Evolutionary conservation across 2,888 invertebrate species (phyloP), one percentile per base, ranked within the genome.

Genomic region (Campoletis raptor): DNA sequence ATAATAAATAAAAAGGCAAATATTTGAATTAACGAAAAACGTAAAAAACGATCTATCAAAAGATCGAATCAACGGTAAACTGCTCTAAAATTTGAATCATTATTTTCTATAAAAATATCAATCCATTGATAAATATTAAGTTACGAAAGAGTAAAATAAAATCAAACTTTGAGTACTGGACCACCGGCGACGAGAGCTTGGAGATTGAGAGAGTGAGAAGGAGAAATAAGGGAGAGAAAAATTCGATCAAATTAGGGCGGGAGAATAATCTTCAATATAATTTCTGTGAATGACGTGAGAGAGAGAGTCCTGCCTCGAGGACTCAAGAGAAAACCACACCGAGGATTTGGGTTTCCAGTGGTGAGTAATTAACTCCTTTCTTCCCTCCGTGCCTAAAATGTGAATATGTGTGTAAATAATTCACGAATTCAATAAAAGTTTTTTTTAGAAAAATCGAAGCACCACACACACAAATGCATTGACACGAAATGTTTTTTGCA

Each of bases 221-320:
- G 12, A 24, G 21, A 42, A 42, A 21, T 15, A 72, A 36, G n/a
- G 21, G 18, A 48, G 48, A 42, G 4, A n/a, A 76, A 10, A 21
- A 18, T 24, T 57, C 21, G 18, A 15, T 64, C 7, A n/a, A 64
- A 40, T 66, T 48, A 36, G 18, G 36, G 12, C 61, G 21, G 36
- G 45, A 48, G 48, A 66, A 24, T 78, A 67, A 24, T n/a, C 37
- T 78, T 78, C 37, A 81, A 66, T 64, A 45, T 52, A 37, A 83
- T 52, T 64, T 80, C 67, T 73, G 86, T 84, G 86, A 86, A 87
- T 87, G 86, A 87, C 85, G 80, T 88, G 88, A 87, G 80, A 61
- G 70, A 42, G 73, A 70, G 70, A 83, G 81, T 85, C 83, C 84
- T 85, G 87, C 83, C 83, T 85, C 85, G 74, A 86, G 86, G 86